Evolutionary conservation across 2,888 invertebrate genomes (phyloP), one percentile per base, ranked within the genome.

Genomic region (Pilophorus perplexus): DNA sequence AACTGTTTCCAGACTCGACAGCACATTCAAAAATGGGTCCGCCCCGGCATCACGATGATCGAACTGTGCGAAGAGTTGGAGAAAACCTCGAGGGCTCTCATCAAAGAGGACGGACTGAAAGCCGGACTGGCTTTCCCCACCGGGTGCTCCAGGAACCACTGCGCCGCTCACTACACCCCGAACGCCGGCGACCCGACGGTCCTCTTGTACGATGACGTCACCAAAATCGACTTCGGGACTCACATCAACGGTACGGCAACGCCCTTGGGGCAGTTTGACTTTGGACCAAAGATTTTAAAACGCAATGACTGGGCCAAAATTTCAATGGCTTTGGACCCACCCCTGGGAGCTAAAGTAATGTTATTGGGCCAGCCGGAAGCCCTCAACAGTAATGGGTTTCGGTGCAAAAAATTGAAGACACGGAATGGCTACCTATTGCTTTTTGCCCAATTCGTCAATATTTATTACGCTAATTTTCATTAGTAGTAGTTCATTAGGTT

Each of bases 11-110:
- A 91, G 85, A 96, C 95, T 12, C 83, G 96, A 59, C 85, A 91
- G 75, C 87, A 95, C 75, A 96, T 99, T 77, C 89, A 89, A 75
- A 85, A 88, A 65, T 95, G 89, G 85, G 92, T 99, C 44, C 95
- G 96, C 78, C 96, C 99, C 0, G 99, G 98, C 64, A 96, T 98
- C 95, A 92, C 90, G 0, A 98, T 99, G 97, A 95, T 97, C 74
- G 86, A 98, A 78, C 98, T 99, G 72, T 97, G 96, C 77, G 96
- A 98, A 77, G 93, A 95, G 75, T 80, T 99, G 64, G 99, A 99
- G 78, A 86, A 86, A 16, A 94, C 91, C 3, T 92, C 96, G 2
- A 84, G 99, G 25, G 87, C 86, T 74, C 79, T 98, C 69, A 98
- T 99, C 72, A 90, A 88, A 20, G 99, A 99, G 78, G 90, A 95